Evolutionary conservation across 23 tunicate species (phyloP), one percentile per base, ranked within the genome.

Genomic region (Phallusia fumigata): DNA sequence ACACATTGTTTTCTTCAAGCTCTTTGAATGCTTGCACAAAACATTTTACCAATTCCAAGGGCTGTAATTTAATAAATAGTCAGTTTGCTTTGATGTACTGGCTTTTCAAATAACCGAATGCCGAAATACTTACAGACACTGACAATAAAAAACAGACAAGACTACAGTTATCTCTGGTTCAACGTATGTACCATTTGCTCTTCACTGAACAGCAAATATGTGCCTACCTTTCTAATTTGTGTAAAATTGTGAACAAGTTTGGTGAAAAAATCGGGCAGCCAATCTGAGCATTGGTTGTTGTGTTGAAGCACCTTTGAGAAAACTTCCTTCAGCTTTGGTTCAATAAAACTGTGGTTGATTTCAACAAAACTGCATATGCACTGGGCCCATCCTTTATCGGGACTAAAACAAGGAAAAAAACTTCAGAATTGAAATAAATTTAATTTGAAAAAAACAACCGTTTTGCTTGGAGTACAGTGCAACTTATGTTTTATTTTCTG

Each of bases 171-270:
- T n/a, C n/a, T n/a, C n/a, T n/a, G n/a, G n/a, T n/a, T n/a, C n/a
- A n/a, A n/a, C n/a, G n/a, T n/a, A n/a, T n/a, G n/a, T n/a, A n/a
- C n/a, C n/a, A n/a, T n/a, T n/a, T n/a, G n/a, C n/a, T n/a, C n/a
- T n/a, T n/a, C n/a, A n/a, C n/a, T n/a, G n/a, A n/a, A n/a, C n/a
- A n/a, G 47, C 47, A 40, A 40, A 40, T 3, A 40, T 3, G 47
- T 40, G 47, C 10, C 47, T 58, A 58, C 69, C 69, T 58, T 58
- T 58, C 69, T 58, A 58, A 58, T 58, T 58, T 58, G 69, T 58
- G 69, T 58, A 24, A 58, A 58, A 58, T 58, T 58, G 28, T 58
- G 11, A 13, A 58, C 16, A 22, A 58, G 69, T 21, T 58, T 24
- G 28, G 69, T 21, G 69, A 58, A 58, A 24, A 58, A 58, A 5